Conservation (phyloP, 2,888 invertebrate species). For the Perizoma affinitatum region DNA sequence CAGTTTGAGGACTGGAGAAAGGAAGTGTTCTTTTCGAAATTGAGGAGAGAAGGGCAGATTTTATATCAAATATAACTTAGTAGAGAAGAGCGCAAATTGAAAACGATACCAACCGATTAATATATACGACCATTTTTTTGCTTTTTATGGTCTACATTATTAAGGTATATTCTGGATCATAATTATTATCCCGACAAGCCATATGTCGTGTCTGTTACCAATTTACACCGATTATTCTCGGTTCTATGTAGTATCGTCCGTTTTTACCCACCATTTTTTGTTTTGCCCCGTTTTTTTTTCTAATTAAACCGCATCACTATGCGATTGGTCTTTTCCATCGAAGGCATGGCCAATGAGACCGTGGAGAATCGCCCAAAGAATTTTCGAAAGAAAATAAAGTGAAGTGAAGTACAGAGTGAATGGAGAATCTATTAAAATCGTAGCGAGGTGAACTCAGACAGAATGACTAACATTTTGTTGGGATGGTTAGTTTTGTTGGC, state of each 20-base stretch:
- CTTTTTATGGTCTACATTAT: no score
- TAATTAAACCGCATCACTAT: slow-evolving; percentile 32
- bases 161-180: background rate
- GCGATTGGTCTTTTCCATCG: slow-evolving; percentile 33
- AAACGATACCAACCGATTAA: no score
- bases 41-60: slow-evolving; percentile 17
- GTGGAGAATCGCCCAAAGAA: slow-evolving; percentile 41
- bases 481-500: slow-evolving; percentile 35
- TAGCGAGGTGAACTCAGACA: slow-evolving; percentile 37
- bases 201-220: slow-evolving; percentile 38
- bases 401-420: slow-evolving; percentile 36
- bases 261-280: slow-evolving; percentile 39
- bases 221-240: slow-evolving; percentile 40
- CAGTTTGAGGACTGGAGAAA: slow-evolving; percentile 35
- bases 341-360: slow-evolving; percentile 40
- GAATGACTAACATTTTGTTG: slow-evolving; percentile 39
- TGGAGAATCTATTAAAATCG: slow-evolving; percentile 41
- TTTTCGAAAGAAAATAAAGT: slow-evolving; percentile 34
- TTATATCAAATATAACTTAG: slow-evolving; percentile 9
- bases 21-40: slow-evolving; percentile 33
- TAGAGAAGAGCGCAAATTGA: background rate
- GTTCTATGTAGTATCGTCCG: slow-evolving; percentile 35
- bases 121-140: no score
- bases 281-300: slow-evolving; percentile 33
- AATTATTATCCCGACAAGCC: slow-evolving; percentile 7